These are phyloP conservation scores for Cheilosia urbana DNA, from an alignment of 2,888 invertebrate genomes.

Conservation along the genomic window DNA sequence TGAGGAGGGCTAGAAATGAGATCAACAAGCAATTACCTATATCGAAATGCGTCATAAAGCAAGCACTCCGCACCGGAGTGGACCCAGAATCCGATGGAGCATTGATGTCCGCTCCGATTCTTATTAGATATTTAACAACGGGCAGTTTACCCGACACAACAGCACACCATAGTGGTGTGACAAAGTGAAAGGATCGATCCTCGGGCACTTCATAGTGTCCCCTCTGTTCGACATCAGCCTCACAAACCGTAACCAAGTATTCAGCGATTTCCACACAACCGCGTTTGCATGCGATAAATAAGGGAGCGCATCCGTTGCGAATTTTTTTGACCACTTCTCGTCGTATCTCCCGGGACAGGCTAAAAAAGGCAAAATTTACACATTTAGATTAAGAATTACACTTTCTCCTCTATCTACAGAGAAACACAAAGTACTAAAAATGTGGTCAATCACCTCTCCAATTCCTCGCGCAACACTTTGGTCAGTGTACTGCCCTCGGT, in stretches of 20 bases:
- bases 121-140: constrained; percentile 90
- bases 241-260: constrained; percentile 92
- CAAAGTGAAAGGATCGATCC: constrained; percentile 90
- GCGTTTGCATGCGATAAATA: constrained; percentile 88
- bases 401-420: constrained; percentile 15
- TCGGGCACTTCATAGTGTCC: constrained; percentile 94
- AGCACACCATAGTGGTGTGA: constrained; percentile 96
- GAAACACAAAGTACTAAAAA: constrained; percentile 19
- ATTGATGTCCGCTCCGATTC: constrained; percentile 92
- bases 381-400: not conserved
- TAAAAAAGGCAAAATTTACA: constrained; percentile 76
- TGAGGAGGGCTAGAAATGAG: not conserved
- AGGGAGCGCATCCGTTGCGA: constrained; percentile 91
- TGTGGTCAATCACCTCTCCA: constrained; percentile 80
- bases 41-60: constrained; percentile 95
- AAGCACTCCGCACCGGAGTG: constrained; percentile 95
- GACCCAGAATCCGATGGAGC: constrained; percentile 94
- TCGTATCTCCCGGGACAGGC: constrained; percentile 86
- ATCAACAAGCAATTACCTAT: constrained; percentile 83
- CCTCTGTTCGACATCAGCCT: constrained; percentile 93
- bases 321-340: constrained; percentile 88
- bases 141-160: constrained; percentile 92
- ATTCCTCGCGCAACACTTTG: constrained; percentile 80
- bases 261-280: constrained; percentile 93
- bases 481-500: constrained; percentile 80